phyloP scores from a whole-genome alignment of 2,113 vertebrate species.

The Myrmecophaga tridactyla region DNA sequence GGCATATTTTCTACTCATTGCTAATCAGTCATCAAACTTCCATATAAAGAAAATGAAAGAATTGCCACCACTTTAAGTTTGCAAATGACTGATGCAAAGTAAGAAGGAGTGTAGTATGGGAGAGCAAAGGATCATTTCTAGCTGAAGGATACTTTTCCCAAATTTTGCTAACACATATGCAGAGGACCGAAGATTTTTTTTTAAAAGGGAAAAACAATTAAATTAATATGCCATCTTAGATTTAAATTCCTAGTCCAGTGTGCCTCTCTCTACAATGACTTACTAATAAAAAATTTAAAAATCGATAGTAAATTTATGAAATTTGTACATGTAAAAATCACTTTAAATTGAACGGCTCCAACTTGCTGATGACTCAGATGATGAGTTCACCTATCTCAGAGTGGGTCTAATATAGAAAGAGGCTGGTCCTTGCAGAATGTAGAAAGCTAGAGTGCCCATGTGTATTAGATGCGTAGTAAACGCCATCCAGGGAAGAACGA shows the following conservation, averaged over 20 bases:
- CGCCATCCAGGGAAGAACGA: background rate
- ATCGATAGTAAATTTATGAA: background rate
- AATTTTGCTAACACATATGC: background rate
- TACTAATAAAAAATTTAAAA: background rate
- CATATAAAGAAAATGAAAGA: conserved; percentile 13
- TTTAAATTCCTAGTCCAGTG: background rate
- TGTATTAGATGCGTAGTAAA: background rate
- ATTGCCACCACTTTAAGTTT: background rate
- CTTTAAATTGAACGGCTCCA: background rate
- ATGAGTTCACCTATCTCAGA: background rate
- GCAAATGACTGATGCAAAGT: background rate
- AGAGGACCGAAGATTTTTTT: background rate
- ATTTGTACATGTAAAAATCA: background rate
- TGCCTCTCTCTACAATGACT: background rate
- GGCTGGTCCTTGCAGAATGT: background rate
- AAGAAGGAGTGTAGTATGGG: background rate
- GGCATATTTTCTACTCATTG: background rate
- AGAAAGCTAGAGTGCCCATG: background rate
- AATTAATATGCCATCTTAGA: background rate
- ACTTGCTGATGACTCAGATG: background rate
- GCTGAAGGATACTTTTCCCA: background rate
- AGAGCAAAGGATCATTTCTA: background rate
- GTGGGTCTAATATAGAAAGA: too few species aligned
- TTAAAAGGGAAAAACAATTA: background rate
- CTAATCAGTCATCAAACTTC: background rate